Conservation (phyloP, 1,140 invertebrate genomes). For the Drosophila kepulauana region DNA sequence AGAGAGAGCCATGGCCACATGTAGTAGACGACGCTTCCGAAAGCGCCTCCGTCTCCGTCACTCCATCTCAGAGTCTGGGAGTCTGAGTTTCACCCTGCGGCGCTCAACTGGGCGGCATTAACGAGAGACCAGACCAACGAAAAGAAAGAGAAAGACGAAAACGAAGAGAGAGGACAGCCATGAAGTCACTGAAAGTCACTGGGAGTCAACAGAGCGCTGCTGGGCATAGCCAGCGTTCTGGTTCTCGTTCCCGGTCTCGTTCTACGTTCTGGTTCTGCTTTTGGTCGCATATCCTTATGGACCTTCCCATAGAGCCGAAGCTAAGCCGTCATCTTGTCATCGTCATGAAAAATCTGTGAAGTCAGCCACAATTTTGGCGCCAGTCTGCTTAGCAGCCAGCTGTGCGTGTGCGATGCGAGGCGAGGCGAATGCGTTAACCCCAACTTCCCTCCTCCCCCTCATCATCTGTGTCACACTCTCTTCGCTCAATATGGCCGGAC, state of each 20-base stretch:
- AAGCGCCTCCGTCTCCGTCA: not conserved
- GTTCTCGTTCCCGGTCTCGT: not conserved
- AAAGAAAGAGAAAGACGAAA: not conserved
- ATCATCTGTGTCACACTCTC: not conserved
- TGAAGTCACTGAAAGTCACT: constrained; percentile 47
- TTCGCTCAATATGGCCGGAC: constrained; percentile 4
- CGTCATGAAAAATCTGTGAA: constrained; percentile 77
- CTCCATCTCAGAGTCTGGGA: not conserved
- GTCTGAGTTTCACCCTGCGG: constrained; percentile 52
- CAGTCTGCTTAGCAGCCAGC: constrained; percentile 78
- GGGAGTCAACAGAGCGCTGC: constrained; percentile 21
- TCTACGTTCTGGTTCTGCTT: too few species aligned
- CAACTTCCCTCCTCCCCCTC: not conserved
- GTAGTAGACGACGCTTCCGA: constrained; percentile 43
- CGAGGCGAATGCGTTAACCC: constrained; percentile 52
- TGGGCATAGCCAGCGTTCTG: constrained; percentile 11
- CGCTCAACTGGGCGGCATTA: constrained; percentile 63
- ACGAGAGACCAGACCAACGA: constrained; percentile 50
- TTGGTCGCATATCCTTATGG: constrained; percentile 15
- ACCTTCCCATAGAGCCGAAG: constrained; percentile 40
- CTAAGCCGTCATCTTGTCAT: constrained; percentile 68
- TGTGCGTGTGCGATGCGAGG: constrained; percentile 57
- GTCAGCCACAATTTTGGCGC: constrained; percentile 81
- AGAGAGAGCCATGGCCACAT: constrained; percentile 44
- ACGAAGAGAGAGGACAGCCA: constrained; percentile 1